A percentile compares a stretch with the other conserved stretches of the same genome.
These are phyloP conservation scores for Hemibagrus wyckioides DNA, from an alignment of 2,113 vertebrate species.

Conservation along the genomic window DNA sequence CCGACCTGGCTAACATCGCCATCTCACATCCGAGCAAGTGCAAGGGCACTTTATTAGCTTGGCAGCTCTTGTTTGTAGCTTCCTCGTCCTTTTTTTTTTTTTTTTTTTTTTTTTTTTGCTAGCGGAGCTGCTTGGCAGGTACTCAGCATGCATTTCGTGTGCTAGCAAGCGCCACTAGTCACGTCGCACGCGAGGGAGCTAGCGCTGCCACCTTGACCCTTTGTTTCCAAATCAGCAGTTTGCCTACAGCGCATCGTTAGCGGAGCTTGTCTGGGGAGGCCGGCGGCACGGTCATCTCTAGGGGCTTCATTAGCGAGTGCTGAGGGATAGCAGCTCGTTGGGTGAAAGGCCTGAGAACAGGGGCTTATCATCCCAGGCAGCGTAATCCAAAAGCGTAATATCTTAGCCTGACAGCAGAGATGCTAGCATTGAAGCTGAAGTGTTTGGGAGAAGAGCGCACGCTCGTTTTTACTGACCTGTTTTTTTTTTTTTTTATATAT, in stretches of 20 bases:
- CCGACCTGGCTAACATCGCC: constrained; percentile 44
- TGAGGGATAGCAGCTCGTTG: constrained; percentile 62
- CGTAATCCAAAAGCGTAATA: constrained; percentile 6
- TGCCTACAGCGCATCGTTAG: constrained; percentile 70
- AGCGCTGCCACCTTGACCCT: constrained; percentile 59
- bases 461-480: neutral
- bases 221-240: constrained; percentile 72
- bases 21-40: neutral
- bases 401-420: constrained; percentile 14
- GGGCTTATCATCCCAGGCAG: constrained; percentile 43
- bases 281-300: constrained; percentile 67
- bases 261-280: constrained; percentile 61
- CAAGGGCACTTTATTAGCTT: constrained; percentile 50
- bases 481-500: neutral
- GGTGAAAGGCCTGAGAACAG: constrained; percentile 63
- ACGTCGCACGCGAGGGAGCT: constrained; percentile 20
- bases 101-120: constrained; percentile 32
- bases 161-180: constrained; percentile 18
- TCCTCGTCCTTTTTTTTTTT: constrained; percentile 6
- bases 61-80: constrained; percentile 37
- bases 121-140: constrained; percentile 39
- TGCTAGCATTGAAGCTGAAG: constrained; percentile 14
- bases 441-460: neutral
- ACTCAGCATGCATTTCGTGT: constrained; percentile 40
- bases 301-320: constrained; percentile 73